Conservation (phyloP, 2,888 invertebrate genomes). For the Cryptus viduatorius region DNA sequence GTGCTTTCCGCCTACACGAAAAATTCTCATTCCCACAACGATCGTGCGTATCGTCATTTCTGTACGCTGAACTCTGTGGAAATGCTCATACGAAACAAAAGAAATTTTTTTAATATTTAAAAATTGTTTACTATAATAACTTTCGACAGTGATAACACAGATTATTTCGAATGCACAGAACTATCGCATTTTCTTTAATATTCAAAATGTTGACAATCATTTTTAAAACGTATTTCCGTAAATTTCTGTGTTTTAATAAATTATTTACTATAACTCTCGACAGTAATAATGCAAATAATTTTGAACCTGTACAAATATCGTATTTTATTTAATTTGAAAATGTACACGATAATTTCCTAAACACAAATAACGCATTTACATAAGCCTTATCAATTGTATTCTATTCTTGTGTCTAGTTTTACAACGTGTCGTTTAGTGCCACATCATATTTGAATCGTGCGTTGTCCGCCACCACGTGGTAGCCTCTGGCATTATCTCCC, state of each 20-base stretch:
- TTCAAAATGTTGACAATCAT: neutral
- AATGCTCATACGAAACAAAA: too few species aligned
- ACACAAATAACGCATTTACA: neutral
- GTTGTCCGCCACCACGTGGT: conserved; percentile 33
- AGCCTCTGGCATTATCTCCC: neutral
- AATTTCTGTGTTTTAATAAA: neutral
- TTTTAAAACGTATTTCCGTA: neutral
- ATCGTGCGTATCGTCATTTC: neutral
- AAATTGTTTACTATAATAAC: too few species aligned
- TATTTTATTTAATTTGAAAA: neutral
- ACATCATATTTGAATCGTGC: conserved; percentile 1
- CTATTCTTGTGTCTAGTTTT: neutral
- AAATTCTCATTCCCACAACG: neutral
- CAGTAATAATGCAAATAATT: neutral
- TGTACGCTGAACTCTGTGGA: neutral
- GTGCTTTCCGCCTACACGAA: neutral
- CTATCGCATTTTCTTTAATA: neutral
- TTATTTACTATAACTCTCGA: neutral
- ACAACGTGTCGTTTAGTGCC: neutral
- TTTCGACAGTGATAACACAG: too few species aligned
- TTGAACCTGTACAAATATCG: neutral
- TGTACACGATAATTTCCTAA: neutral
- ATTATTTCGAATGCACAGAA: neutral
- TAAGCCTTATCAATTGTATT: neutral
- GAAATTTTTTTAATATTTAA: too few species aligned